These are phyloP conservation scores for Pseudomugil gertrudae DNA, from an alignment of 2,797 vertebrate genomes.

Conservation along the genomic window DNA sequence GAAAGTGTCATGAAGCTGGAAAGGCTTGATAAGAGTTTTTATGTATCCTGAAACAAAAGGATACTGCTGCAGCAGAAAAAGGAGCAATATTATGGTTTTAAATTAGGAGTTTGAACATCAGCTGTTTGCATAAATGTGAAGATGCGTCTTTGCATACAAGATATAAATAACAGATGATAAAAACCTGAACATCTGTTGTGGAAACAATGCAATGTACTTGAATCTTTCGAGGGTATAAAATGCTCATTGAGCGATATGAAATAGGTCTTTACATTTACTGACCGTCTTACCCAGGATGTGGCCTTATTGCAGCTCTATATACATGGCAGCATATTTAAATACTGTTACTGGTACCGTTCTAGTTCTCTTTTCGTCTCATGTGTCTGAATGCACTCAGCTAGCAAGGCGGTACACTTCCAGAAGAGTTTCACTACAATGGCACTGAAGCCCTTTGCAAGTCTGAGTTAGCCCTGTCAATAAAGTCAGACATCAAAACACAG, in stretches of 20 bases:
- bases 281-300: slow-evolving; percentile 3
- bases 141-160: too few relatives aligned
- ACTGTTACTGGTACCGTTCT: slow-evolving; percentile 11
- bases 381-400: slow-evolving; percentile 17
- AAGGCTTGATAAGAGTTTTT: not conserved
- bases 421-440: slow-evolving; percentile 16
- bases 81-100: not conserved
- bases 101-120: not conserved
- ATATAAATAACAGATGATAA: too few relatives aligned
- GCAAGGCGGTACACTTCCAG: slow-evolving; percentile 13
- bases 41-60: slow-evolving; percentile 2
- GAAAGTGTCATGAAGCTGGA: not conserved
- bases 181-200: too few relatives aligned
- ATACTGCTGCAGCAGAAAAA: slow-evolving; percentile 15
- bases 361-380: slow-evolving; percentile 13
- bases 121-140: not conserved
- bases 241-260: slow-evolving; percentile 9
- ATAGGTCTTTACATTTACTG: not conserved
- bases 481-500: slow-evolving; percentile 34
- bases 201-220: not conserved
- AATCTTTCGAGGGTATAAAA: not conserved
- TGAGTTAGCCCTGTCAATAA: slow-evolving; percentile 19
- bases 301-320: slow-evolving; percentile 3
- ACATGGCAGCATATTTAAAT: not conserved
- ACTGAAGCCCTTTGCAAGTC: slow-evolving; percentile 10